Conservation (phyloP, 2,113 vertebrate genomes). For the Pimephales promelas region DNA sequence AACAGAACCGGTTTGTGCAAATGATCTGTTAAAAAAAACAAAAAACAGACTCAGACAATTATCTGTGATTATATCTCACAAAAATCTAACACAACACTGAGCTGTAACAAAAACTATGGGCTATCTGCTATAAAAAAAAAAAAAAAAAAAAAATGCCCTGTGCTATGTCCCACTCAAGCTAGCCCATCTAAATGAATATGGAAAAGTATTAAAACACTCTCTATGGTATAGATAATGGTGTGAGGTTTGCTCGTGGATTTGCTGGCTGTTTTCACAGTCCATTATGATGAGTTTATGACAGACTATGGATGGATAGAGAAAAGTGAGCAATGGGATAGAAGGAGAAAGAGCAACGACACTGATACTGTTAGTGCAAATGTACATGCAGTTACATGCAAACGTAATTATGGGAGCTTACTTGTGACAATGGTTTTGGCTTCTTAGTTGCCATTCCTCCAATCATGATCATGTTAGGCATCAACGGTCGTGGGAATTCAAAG, state of each 20-base stretch:
- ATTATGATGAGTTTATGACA: no score
- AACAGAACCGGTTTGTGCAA: neutral
- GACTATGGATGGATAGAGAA: no score
- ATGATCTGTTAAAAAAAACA: neutral
- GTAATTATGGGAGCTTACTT: no score
- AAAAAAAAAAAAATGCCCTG: no score
- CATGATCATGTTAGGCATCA: constrained; percentile 79
- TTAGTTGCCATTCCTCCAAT: constrained; percentile 52
- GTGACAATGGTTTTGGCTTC: neutral
- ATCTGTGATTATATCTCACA: neutral
- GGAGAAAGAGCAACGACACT: no score
- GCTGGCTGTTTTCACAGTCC: no score
- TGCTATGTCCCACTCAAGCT: neutral
- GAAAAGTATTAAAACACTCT: no score
- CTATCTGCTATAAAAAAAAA: neutral
- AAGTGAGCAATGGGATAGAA: no score
- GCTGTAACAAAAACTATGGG: neutral
- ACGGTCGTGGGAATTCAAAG: constrained; percentile 72
- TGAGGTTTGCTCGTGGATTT: no score
- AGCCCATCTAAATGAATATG: neutral
- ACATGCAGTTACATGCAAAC: neutral
- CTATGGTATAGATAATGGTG: neutral
- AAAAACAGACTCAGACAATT: neutral
- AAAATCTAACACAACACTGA: neutral
- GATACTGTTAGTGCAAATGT: no score